Percentiles rank a stretch among this genome's conserved stretches.
Conservation (phyloP, 1,140 invertebrate species). For the Pseudomyrmex concolor region DNA sequence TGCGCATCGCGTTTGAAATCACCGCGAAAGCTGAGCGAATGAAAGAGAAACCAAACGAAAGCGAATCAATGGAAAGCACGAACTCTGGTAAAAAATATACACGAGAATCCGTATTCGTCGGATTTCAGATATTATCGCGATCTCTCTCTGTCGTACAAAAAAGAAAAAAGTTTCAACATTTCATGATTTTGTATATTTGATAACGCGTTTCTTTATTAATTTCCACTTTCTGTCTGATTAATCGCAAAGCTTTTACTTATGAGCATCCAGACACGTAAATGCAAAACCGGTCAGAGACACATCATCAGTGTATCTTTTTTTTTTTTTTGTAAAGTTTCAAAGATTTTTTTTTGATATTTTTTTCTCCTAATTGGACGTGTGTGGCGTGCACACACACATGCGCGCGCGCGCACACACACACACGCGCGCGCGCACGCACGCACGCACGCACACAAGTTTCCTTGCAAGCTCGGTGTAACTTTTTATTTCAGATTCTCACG, state of each 20-base stretch:
- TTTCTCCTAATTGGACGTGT: constrained; percentile 24
- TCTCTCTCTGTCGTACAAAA: too few species aligned
- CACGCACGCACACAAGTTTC: too few species aligned
- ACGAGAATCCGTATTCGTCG: background rate
- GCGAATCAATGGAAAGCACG: constrained; percentile 49
- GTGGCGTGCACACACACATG: too few species aligned
- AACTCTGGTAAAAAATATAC: constrained; percentile 13
- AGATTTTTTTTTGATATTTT: constrained; percentile 5
- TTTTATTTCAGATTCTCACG: constrained; percentile 40
- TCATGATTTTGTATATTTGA: background rate
- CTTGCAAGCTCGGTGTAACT: constrained; percentile 14
- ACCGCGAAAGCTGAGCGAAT: constrained; percentile 31
- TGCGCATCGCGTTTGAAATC: constrained; percentile 49
- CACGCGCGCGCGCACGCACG: too few species aligned
- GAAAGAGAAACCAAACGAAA: constrained; percentile 57
- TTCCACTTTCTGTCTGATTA: background rate
- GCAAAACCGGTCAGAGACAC: too few species aligned
- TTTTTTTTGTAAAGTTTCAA: background rate
- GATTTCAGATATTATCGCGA: too few species aligned
- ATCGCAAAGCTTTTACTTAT: background rate
- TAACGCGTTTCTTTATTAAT: background rate
- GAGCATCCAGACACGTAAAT: background rate
- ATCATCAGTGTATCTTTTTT: background rate
- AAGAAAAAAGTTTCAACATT: too few species aligned
- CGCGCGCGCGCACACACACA: too few species aligned